phyloP scores from a whole-genome alignment of 2,888 invertebrate species.

The Agonopterix subpropinquella region DNA sequence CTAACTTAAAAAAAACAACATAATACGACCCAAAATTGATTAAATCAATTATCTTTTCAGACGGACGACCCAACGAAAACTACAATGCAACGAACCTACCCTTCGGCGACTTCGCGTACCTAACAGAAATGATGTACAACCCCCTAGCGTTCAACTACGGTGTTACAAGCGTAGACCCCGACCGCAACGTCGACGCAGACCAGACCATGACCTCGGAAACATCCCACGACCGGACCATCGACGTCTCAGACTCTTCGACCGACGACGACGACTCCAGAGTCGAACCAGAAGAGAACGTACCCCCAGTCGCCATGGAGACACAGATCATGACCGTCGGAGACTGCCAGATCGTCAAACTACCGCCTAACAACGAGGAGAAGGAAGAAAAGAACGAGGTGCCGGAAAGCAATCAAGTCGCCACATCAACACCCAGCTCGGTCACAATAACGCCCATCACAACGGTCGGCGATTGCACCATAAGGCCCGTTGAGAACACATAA shows the following conservation, averaged over 20 bases:
- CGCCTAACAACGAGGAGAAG: conserved; percentile 44
- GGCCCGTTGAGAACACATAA: conserved; percentile 65
- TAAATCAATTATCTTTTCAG: conserved; percentile 25
- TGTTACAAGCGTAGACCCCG: conserved; percentile 49
- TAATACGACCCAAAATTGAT: too few relatives aligned
- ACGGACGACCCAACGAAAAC: conserved; percentile 69
- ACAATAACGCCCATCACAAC: conserved; percentile 67
- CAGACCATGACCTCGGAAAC: conserved; percentile 32
- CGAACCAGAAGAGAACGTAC: conserved; percentile 52
- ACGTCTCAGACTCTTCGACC: conserved; percentile 58
- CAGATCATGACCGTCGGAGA: conserved; percentile 71
- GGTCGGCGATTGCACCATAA: conserved; percentile 67
- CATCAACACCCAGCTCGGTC: conserved; percentile 51
- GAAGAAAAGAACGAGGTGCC: conserved; percentile 40
- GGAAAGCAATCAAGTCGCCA: conserved; percentile 30
- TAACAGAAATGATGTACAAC: conserved; percentile 71
- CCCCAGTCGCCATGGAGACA: conserved; percentile 51
- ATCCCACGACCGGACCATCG: conserved; percentile 56
- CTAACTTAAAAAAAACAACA: too few relatives aligned
- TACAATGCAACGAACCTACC: conserved; percentile 73
- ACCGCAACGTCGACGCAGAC: conserved; percentile 47
- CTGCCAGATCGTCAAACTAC: conserved; percentile 68
- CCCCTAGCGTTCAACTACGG: conserved; percentile 57
- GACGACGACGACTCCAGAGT: conserved; percentile 50
- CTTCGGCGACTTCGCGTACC: conserved; percentile 72